Base-by-base conservation (phyloP, 2,113 vertebrate genomes). In the Ceyx cyanopectus region DNA sequence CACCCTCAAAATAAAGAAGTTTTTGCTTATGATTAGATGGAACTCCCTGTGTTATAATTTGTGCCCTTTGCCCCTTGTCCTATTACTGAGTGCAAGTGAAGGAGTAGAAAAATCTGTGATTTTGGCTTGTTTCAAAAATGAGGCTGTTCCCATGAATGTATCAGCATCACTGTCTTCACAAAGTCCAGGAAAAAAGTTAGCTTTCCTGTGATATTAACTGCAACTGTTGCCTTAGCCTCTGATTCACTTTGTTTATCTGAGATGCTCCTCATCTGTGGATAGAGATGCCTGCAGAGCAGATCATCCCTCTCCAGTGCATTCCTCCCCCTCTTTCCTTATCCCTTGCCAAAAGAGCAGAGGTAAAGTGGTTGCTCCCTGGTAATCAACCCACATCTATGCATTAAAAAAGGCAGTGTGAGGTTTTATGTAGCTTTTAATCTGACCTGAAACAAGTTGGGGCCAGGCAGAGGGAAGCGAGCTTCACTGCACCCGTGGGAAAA, bases 401-500 rank as follows among this genome's bases (percentile, higher is more conserved):
- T 75, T 51, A 16, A 51, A 81, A 81, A 81, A 90, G 20, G 51
- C 69, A 84, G 11, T 32, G 70, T 30, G 21, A 23, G 34, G 27
- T 22, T 87, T 87, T 57, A 58, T 37, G 34, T 2, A 60, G 73
- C 29, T 90, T 88, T 93, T 88, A 24, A 70, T 70, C 68, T 84
- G 53, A 70, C 68, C 79, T 12, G 37, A 57, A 83, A 93, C 86
- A n/a, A 70, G 83, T 43, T 70, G 68, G 40, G 76, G 45, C 91
- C 9, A 11, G 46, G 85, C 85, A 77, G 80, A 88, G 65, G 53
- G 68, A 93, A 26, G 10, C 0, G 3, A 83, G 41, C 43, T 67
- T 29, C 14, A 0, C 73, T 45, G 68, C 0, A 0, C 20, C 48
- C 6, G 0, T 79, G 79, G 75, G 87, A 45, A 58, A 57, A 87